Evolutionary conservation across 2,113 vertebrate genomes (phyloP).

Genomic region (Cnemophilus loriae): DNA sequence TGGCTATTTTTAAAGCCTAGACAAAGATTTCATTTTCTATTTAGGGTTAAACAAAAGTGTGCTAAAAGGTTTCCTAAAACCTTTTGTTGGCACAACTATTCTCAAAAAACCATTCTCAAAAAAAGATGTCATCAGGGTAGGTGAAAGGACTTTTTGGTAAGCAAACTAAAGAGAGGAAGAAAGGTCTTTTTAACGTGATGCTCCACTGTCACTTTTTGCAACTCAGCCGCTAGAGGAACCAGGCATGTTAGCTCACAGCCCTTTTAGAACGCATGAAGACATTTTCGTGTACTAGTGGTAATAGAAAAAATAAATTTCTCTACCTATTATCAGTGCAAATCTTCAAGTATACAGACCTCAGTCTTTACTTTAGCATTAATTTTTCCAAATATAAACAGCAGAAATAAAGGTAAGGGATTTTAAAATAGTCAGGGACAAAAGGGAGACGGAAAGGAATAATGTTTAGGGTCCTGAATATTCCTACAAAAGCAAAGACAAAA

Average conservation of each 20-base stretch:
- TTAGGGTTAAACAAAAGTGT: background rate
- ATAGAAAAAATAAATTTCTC: background rate
- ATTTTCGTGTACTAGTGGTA: background rate
- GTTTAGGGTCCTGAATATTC: background rate
- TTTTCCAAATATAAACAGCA: background rate
- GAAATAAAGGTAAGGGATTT: background rate
- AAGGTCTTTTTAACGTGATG: background rate
- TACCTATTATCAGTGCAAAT: background rate
- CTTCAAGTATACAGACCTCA: background rate
- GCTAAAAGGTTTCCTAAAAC: background rate
- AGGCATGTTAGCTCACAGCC: background rate
- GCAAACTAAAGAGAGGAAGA: background rate
- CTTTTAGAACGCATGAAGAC: background rate
- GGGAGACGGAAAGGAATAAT: background rate
- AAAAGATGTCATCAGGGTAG: background rate
- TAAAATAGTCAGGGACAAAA: background rate
- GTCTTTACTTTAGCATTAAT: background rate
- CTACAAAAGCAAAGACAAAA: background rate
- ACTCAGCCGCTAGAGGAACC: background rate
- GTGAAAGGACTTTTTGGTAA: background rate
- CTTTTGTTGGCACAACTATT: background rate
- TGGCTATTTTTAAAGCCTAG: background rate
- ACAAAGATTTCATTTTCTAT: background rate
- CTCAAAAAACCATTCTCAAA: background rate
- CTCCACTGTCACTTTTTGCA: background rate